Conservation (phyloP, 2,888 invertebrate species). For the Eudemis profundana region DNA sequence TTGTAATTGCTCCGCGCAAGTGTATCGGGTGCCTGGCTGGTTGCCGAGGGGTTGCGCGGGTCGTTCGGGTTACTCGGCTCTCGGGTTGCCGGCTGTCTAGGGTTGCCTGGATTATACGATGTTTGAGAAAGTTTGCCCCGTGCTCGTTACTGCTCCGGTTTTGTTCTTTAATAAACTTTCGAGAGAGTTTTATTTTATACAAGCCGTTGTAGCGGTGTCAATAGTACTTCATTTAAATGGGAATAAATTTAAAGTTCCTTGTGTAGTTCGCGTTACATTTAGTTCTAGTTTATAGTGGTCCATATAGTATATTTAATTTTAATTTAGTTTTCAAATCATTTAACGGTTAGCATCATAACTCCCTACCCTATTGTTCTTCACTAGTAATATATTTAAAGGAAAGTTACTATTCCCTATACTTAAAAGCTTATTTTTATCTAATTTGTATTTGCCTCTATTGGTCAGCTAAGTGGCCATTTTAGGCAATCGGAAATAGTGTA, state of each 20-base stretch:
- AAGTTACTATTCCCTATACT: too few species aligned
- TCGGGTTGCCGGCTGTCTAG: not conserved
- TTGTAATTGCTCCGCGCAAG: slow-evolving; percentile 21
- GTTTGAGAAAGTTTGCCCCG: slow-evolving; percentile 18
- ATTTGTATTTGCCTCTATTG: too few species aligned
- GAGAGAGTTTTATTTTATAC: slow-evolving; percentile 5
- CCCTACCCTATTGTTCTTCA: too few species aligned
- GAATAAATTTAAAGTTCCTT: slow-evolving; percentile 4
- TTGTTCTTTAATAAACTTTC: slow-evolving; percentile 25
- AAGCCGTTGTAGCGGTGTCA: not conserved
- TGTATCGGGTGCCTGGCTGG: slow-evolving; percentile 13
- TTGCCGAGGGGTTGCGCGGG: slow-evolving; percentile 12
- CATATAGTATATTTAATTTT: too few species aligned
- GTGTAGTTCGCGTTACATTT: too few species aligned
- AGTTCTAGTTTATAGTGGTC: too few species aligned
- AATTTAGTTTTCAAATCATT: too few species aligned
- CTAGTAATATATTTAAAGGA: too few species aligned
- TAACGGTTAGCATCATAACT: too few species aligned
- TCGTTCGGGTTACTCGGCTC: slow-evolving; percentile 18
- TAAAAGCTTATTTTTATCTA: too few species aligned
- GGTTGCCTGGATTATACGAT: slow-evolving; percentile 8
- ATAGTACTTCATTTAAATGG: not conserved
- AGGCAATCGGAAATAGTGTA: too few species aligned
- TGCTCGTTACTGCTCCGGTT: slow-evolving; percentile 23
- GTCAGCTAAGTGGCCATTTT: too few species aligned